Percentiles rank a stretch among this genome's conserved stretches.
Conservation (phyloP, 2,113 vertebrate species). For the Stegostoma tigrinum region DNA sequence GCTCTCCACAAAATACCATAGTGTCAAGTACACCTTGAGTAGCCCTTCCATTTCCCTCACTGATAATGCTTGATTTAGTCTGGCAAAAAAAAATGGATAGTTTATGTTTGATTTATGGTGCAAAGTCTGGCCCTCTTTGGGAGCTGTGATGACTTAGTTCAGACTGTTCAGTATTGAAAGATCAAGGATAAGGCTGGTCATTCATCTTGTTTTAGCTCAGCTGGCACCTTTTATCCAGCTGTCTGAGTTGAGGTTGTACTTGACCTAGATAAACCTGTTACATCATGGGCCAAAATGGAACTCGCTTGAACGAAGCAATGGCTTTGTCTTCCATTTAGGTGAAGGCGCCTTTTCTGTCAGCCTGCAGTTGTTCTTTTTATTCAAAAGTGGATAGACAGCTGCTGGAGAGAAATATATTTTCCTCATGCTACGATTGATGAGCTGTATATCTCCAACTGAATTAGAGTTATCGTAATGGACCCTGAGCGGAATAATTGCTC, state of each 20-base stretch:
- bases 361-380: not conserved
- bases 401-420: not conserved
- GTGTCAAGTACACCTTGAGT: no score
- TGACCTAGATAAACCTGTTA: no score
- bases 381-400: not conserved
- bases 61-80: not conserved
- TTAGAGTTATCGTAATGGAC: not conserved
- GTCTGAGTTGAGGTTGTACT: not conserved
- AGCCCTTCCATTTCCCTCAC: not conserved
- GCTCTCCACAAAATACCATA: not conserved
- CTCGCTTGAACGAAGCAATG: not conserved
- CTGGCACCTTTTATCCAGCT: not conserved
- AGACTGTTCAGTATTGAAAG: not conserved
- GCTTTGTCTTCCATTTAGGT: no score
- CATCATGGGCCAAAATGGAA: not conserved
- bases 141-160: not conserved
- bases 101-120: not conserved
- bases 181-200: not conserved
- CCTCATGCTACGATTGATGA: not conserved
- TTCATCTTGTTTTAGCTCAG: not conserved
- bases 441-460: not conserved
- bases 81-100: no score
- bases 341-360: not conserved
- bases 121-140: not conserved
- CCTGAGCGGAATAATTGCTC: not conserved